Evolutionary conservation across 2,797 vertebrate species (phyloP), one percentile per base, ranked within the genome.

Genomic region (Distichodus sexfasciatus): DNA sequence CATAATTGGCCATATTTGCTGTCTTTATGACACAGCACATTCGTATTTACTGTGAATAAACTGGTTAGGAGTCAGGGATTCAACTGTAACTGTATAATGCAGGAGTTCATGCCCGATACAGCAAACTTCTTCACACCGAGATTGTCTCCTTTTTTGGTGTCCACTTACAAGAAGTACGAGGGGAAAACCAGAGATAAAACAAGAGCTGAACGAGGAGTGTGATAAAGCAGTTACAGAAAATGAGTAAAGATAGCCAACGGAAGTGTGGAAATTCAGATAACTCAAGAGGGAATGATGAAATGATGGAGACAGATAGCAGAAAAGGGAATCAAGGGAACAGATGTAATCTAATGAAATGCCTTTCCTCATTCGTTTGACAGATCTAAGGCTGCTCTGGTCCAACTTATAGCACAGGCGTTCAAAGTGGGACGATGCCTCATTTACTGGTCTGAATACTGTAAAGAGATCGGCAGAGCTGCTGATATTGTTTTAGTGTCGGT

Each of bases 221-320:
- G 24, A 59, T 36, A 59, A 36, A 64, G 19, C 11, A 14, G 10
- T 41, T 47, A 6, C 8, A 3, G 15, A 54, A 36, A 54, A 54
- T 54, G 15, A 66, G 40, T 23, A 57, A 48, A 2, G 24, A 36
- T 11, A 44, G 24, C 51, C 17, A 69, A 74, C 69, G 14, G 40
- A 55, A 36, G 43, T 26, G 31, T 53, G 54, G 43, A 57, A 57
- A 43, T 67, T 8, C 17, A 40, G 48, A 64, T 53, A 31, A 68
- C 57, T 68, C 44, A 54, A 61, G 19, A 31, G 21, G 21, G 48
- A 69, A 62, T 66, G 71, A 60, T 70, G 61, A 75, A 53, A 48
- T 57, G 58, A 75, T 11, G 29, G 46, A 44, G 28, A 31, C 21
- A 66, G 44, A 71, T 54, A 66, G 43, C 53, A 60, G 53, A 54